Evolutionary conservation across 2,113 vertebrate species (phyloP).

Genomic region (Dermatemys mawii): DNA sequence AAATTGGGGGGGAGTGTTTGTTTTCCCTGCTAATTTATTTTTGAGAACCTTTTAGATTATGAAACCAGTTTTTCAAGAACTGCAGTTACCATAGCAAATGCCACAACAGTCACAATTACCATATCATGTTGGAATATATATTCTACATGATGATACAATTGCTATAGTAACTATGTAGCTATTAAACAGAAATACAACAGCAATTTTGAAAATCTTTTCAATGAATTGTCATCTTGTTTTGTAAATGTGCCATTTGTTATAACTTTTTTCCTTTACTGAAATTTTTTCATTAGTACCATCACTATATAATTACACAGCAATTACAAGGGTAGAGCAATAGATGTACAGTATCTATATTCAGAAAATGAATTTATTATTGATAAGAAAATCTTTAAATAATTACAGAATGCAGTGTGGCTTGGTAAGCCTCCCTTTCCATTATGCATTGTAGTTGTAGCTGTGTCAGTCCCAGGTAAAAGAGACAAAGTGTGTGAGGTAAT

Average conservation of each 20-base stretch:
- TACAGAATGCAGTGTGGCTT: constrained; percentile 25
- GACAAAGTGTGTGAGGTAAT: neutral
- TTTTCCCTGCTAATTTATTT: neutral
- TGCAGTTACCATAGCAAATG: neutral
- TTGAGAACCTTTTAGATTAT: neutral
- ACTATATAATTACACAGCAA: constrained; percentile 46
- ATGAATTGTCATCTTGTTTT: too few species aligned
- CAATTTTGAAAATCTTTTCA: neutral
- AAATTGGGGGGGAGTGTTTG: neutral
- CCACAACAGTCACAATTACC: neutral
- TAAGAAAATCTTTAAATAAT: constrained; percentile 37
- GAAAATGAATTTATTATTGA: constrained; percentile 7
- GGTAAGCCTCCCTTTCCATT: neutral
- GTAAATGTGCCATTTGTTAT: neutral
- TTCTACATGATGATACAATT: neutral
- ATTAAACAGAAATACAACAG: constrained; percentile 6
- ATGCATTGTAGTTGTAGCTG: neutral
- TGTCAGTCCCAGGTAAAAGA: neutral
- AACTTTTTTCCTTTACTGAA: neutral
- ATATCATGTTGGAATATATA: neutral
- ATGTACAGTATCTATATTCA: constrained; percentile 11
- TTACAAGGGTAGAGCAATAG: constrained; percentile 33
- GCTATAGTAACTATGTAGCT: neutral
- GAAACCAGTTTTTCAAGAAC: neutral
- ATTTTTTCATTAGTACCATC: constrained; percentile 39